These are phyloP conservation scores for Channallabes apus DNA, from an alignment of 2,797 vertebrate genomes.

Conservation along the genomic window DNA sequence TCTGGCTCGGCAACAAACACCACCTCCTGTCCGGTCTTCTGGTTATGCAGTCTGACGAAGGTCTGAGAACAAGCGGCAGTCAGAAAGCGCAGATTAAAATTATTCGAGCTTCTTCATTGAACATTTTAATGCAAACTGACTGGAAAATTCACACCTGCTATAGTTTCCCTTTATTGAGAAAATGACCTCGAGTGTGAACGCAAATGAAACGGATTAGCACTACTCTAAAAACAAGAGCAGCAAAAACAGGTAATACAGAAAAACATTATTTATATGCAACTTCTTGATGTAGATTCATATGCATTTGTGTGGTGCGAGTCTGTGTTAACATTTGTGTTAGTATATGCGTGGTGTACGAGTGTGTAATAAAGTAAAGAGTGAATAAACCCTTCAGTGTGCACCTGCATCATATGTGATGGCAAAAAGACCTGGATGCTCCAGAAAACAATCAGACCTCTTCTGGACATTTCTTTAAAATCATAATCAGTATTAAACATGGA, in stretches of 20 bases:
- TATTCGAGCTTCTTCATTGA: background rate
- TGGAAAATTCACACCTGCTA: background rate
- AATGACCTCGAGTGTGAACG: background rate
- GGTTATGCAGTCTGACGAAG: conserved; percentile 94
- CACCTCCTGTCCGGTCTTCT: conserved; percentile 96
- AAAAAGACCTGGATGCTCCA: background rate
- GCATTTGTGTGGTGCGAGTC: too few relatives aligned
- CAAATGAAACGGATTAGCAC: background rate
- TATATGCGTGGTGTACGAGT: too few relatives aligned
- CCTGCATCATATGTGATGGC: background rate
- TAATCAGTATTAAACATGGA: background rate
- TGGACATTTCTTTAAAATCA: background rate
- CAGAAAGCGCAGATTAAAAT: background rate
- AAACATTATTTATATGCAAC: background rate
- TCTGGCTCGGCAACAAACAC: conserved; percentile 98
- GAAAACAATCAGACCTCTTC: background rate
- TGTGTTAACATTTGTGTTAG: too few relatives aligned
- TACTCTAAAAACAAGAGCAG: background rate
- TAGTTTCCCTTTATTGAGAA: background rate
- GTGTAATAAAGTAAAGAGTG: background rate
- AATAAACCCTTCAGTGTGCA: background rate
- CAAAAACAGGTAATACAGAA: background rate
- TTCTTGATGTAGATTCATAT: background rate
- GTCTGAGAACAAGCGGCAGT: conserved; percentile 73
- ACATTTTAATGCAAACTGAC: background rate